Conservation (phyloP, 2,888 invertebrate species). For the Napeogenes inachia region DNA sequence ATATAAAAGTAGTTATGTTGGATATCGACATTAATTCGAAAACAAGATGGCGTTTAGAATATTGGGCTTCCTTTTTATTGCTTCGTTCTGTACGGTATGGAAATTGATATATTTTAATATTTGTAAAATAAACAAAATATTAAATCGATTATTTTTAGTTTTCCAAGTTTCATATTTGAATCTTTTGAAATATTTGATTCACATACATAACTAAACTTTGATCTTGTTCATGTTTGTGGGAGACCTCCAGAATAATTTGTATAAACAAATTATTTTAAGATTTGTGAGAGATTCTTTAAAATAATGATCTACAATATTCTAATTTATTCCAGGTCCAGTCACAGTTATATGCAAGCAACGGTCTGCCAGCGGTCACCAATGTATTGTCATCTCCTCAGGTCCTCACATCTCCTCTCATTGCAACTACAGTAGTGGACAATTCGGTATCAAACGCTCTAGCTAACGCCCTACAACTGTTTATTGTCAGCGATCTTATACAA, state of each 20-base stretch:
- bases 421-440: conserved; percentile 51
- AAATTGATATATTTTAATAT: not conserved
- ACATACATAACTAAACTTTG: too few relatives aligned
- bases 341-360: conserved; percentile 29
- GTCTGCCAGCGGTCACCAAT: conserved; percentile 25
- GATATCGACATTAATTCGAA: not conserved
- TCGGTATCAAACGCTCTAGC: conserved; percentile 52
- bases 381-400: conserved; percentile 28
- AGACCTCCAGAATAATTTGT: too few relatives aligned
- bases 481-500: conserved; percentile 53
- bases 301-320: not conserved
- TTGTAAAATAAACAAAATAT: too few relatives aligned
- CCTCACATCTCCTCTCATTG: conserved; percentile 32
- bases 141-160: too few relatives aligned
- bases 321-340: conserved; percentile 31
- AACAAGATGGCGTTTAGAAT: conserved; percentile 16
- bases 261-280: too few relatives aligned
- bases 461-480: conserved; percentile 53
- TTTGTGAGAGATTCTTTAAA: not conserved
- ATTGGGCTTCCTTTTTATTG: not conserved
- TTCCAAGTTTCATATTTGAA: too few relatives aligned
- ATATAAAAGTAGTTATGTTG: not conserved
- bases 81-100: not conserved
- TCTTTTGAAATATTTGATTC: too few relatives aligned
- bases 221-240: too few relatives aligned